Base-by-base conservation (phyloP, 92 coral and sea anemone species). In the Isaurus tuberculatus region DNA sequence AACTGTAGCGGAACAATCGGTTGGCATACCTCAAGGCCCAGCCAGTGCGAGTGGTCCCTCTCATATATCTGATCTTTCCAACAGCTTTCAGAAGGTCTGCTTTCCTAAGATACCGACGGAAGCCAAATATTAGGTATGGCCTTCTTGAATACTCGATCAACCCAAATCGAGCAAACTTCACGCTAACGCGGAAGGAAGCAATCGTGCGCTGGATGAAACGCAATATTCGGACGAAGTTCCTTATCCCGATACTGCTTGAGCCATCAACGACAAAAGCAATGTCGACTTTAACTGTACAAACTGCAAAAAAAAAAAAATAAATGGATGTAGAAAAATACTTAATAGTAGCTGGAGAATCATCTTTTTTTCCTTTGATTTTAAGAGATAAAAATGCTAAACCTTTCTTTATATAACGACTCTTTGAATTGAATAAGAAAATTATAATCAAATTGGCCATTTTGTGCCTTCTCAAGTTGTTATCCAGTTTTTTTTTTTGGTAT, bases 11-110 rank as follows among this genome's bases (percentile, higher is more conserved):
- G 83, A 92, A 91, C 53, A 92, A 83, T 10, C 81, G 65, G 33
- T 72, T 48, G 20, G 88, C 91, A 48, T 70, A 84, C 33, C 25
- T 77, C 61, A 95, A 81, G 3, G 94, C 98, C 4, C 72, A 28
- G 2, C 98, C 98, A 1, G 94, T 91, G 84, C 77, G 86, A 23
- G 96, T 91, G 10, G 93, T 90, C 27, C 96, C 93, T 80, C 90
- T 73, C 5, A 92, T 91, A 63, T 93, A 93, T 29, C 91, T 89
- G 57, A 92, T 88, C 58, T 89, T 85, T 25, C 80, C 84, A 51
- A 95, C 84, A 14, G 98, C 98, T 4, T 60, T 79, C 48, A 90
- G 46, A 14, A 95, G 83, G 16, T 79, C 65, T 13, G 75, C 70
- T 31, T 86, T 83, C 61, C 86, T 75, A 14, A 51, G 55, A 67